Evolutionary conservation across 2,797 vertebrate genomes (phyloP).

Genomic region (Furcifer pardalis): DNA sequence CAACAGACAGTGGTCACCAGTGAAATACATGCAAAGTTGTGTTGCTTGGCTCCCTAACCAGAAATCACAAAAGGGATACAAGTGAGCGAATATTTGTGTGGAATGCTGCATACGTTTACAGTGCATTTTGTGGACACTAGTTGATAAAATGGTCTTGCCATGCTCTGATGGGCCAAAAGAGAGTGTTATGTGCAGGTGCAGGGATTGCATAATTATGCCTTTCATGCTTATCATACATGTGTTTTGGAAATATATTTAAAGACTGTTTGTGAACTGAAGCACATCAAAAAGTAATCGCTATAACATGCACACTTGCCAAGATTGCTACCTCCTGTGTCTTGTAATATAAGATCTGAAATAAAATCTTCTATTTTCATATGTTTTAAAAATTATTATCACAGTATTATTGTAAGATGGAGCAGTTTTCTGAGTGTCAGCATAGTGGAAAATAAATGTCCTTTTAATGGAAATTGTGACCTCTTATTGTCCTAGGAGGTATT

Average conservation of each 20-base stretch:
- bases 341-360: conserved; percentile 19
- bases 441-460: not conserved
- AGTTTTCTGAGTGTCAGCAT: not conserved
- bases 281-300: not conserved
- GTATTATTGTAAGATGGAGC: not conserved
- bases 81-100: not conserved
- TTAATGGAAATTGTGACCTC: not conserved
- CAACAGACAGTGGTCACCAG: no score
- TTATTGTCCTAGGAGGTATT: conserved; percentile 3
- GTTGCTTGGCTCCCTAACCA: not conserved
- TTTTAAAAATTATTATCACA: not conserved
- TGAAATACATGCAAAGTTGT: not conserved
- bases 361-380: conserved; percentile 30
- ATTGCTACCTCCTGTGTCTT: conserved; percentile 53
- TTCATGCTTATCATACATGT: not conserved
- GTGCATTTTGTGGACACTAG: not conserved
- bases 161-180: not conserved
- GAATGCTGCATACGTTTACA: not conserved
- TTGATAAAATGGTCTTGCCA: not conserved
- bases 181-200: not conserved
- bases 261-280: not conserved
- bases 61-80: not conserved
- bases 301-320: conserved; percentile 26
- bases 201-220: no score
- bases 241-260: not conserved